phyloP scores from a whole-genome alignment of 2,113 vertebrate species.

The Pituophis catenifer region DNA sequence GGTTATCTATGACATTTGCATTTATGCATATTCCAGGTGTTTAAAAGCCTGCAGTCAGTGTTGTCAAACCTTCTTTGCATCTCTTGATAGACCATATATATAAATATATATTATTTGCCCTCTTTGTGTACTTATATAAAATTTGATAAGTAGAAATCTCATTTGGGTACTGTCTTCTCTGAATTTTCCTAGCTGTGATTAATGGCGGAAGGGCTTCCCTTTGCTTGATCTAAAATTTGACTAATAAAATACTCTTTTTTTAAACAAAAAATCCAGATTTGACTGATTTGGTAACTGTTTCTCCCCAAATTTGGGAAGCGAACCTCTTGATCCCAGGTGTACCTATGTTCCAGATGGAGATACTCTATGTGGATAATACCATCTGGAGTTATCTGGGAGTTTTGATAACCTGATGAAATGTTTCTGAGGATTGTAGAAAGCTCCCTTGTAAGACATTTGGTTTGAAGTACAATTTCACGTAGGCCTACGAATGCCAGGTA shows the following conservation, averaged over 20 bases:
- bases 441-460: not conserved
- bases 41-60: not conserved
- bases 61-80: not conserved
- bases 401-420: not conserved
- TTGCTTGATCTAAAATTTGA: not conserved
- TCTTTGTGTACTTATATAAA: not conserved
- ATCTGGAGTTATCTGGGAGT: not conserved
- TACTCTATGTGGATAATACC: not conserved
- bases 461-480: not conserved
- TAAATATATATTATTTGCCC: not conserved
- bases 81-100: not conserved
- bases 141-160: not conserved
- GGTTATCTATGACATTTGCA: not conserved
- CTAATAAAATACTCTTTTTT: not conserved
- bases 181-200: not conserved
- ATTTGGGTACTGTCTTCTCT: not conserved
- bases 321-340: not conserved
- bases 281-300: not conserved
- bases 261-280: not conserved
- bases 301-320: not conserved
- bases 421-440: not conserved
- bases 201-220: not conserved
- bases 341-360: not conserved
- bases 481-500: not conserved
- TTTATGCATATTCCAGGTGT: not conserved